Evolutionary conservation across 2,113 vertebrate species (phyloP).

Genomic region (Redunca redunca): DNA sequence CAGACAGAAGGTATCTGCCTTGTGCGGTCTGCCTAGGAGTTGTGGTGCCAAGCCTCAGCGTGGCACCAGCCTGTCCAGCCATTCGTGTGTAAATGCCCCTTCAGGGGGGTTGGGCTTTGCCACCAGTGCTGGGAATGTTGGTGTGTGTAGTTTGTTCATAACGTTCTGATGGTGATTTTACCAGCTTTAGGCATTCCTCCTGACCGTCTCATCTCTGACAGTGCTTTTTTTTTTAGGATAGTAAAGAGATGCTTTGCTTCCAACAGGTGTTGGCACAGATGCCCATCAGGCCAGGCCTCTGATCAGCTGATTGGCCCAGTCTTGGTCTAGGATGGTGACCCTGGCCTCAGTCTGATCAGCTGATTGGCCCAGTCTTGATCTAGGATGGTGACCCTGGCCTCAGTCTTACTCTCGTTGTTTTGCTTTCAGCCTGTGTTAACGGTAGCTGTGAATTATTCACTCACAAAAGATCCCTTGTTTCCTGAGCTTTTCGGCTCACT

Average conservation of each 20-base stretch:
- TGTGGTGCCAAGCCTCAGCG: slow-evolving; percentile 19
- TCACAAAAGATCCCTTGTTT: not conserved
- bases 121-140: not conserved
- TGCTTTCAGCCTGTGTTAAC: not conserved
- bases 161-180: not conserved
- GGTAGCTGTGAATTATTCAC: not conserved
- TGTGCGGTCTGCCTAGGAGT: slow-evolving; percentile 28
- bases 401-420: not conserved
- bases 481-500: not conserved
- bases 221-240: not conserved
- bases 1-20: slow-evolving; percentile 62
- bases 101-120: not conserved
- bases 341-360: not conserved
- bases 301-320: not conserved
- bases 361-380: not conserved
- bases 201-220: not conserved
- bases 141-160: not conserved
- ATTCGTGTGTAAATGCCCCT: not conserved
- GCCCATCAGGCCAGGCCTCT: not conserved
- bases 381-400: not conserved
- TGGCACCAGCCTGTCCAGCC: not conserved
- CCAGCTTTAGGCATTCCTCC: not conserved
- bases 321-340: not conserved
- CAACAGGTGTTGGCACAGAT: slow-evolving; percentile 33
- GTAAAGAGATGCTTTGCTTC: not conserved